Percentiles rank a stretch among this genome's conserved stretches.
phyloP scores from a whole-genome alignment of 2,113 vertebrate species.

The Chinchilla lanigera region DNA sequence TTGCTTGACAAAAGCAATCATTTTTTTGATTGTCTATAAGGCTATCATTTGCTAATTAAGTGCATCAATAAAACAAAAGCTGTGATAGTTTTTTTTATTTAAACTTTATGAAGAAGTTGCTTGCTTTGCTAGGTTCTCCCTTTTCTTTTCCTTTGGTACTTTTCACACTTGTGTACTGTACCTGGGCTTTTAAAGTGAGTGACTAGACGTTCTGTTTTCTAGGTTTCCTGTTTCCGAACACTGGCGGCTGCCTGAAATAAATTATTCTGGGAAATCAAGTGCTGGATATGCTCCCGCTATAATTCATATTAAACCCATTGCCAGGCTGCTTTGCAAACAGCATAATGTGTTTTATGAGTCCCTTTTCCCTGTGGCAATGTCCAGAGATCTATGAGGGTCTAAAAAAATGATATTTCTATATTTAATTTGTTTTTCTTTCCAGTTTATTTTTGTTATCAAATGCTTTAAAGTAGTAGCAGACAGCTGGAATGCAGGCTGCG shows the following conservation, averaged over 20 bases:
- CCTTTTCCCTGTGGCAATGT: background rate
- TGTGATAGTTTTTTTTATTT: background rate
- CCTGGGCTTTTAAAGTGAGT: background rate
- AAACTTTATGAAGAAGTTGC: background rate
- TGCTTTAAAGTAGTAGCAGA: background rate
- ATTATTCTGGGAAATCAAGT: constrained; percentile 19
- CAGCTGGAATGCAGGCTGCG: background rate
- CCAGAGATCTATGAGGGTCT: background rate
- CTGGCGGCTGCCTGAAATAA: constrained; percentile 30
- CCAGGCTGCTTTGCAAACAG: background rate
- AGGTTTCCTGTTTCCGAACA: constrained; percentile 45
- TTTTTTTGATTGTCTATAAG: background rate
- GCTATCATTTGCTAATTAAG: constrained; percentile 19
- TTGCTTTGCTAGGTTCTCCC: background rate
- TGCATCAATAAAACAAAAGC: background rate
- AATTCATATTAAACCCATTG: constrained; percentile 34
- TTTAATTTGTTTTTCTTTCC: constrained; percentile 31
- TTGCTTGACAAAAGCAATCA: background rate
- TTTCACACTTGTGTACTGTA: background rate
- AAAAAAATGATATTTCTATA: constrained; percentile 5
- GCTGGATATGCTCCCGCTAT: background rate
- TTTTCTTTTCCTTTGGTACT: background rate
- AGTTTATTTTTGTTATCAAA: constrained; percentile 29
- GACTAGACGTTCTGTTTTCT: background rate
- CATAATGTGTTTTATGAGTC: background rate